Percentiles rank a stretch among this genome's conserved stretches.
These are phyloP conservation scores for Drosophila robusta DNA, from an alignment of 2,888 invertebrate genomes.

Conservation along the genomic window DNA sequence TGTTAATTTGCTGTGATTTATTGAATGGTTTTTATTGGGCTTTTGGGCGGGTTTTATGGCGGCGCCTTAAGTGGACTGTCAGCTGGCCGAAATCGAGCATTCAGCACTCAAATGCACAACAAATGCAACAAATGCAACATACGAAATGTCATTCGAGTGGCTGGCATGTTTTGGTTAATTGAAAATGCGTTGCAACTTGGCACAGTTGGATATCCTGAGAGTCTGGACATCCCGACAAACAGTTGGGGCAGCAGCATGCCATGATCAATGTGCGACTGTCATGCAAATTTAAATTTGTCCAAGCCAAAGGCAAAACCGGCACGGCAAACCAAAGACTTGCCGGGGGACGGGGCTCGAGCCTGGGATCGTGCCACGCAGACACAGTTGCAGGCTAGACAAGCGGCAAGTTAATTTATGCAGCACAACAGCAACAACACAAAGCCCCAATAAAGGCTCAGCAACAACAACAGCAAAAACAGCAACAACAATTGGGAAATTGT, in stretches of 20 bases:
- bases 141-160: conserved; percentile 65
- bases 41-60: conserved; percentile 57
- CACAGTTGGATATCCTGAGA: conserved; percentile 72
- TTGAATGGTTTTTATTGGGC: conserved; percentile 80
- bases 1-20: conserved; percentile 81
- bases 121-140: conserved; percentile 22
- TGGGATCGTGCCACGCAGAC: conserved; percentile 53
- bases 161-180: conserved; percentile 76
- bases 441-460: conserved; percentile 71
- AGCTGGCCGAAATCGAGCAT: conserved; percentile 57
- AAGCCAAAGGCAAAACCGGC: conserved; percentile 42
- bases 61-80: conserved; percentile 61
- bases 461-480: conserved; percentile 52
- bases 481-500: conserved; percentile 74
- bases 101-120: conserved; percentile 18
- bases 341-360: not conserved
- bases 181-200: conserved; percentile 73
- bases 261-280: conserved; percentile 81
- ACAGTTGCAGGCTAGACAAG: conserved; percentile 70
- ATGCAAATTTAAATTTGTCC: conserved; percentile 82
- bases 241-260: conserved; percentile 20
- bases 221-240: conserved; percentile 23
- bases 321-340: conserved; percentile 9
- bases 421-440: conserved; percentile 65
- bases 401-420: conserved; percentile 80